Conservation (phyloP, 2,797 vertebrate species). For the Sus cebifrons region DNA sequence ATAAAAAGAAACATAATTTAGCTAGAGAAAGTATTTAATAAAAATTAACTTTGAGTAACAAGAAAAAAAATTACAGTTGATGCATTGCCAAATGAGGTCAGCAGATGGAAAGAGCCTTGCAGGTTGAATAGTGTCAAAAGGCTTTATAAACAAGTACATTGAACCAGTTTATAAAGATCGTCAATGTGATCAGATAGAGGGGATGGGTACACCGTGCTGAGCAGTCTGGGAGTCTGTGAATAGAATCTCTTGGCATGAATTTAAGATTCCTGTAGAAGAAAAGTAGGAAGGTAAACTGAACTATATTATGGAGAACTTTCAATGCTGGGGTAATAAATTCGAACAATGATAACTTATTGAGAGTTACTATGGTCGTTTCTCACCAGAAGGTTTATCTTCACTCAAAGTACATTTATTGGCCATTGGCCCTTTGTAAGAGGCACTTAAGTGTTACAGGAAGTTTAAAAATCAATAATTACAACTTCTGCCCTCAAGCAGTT, state of each 20-base stretch:
- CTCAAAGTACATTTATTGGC: neutral
- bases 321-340: constrained; percentile 33
- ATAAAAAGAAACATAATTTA: constrained; percentile 33
- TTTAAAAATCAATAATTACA: neutral
- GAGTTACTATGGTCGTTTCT: neutral
- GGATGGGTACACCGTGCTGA: neutral
- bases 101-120: neutral
- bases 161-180: neutral
- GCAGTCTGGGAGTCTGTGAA: neutral
- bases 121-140: neutral
- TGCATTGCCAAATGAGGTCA: neutral
- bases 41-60: constrained; percentile 12
- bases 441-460: constrained; percentile 41
- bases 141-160: neutral
- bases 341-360: neutral
- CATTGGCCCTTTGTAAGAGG: constrained; percentile 37
- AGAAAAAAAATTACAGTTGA: constrained; percentile 45
- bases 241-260: neutral
- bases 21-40: neutral
- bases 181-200: neutral
- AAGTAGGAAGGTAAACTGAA: neutral
- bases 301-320: constrained; percentile 2
- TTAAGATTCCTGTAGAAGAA: neutral
- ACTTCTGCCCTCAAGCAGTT: neutral
- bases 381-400: constrained; percentile 5